Base-by-base conservation (phyloP, 2,888 invertebrate species). In the Tridacna gigas region DNA sequence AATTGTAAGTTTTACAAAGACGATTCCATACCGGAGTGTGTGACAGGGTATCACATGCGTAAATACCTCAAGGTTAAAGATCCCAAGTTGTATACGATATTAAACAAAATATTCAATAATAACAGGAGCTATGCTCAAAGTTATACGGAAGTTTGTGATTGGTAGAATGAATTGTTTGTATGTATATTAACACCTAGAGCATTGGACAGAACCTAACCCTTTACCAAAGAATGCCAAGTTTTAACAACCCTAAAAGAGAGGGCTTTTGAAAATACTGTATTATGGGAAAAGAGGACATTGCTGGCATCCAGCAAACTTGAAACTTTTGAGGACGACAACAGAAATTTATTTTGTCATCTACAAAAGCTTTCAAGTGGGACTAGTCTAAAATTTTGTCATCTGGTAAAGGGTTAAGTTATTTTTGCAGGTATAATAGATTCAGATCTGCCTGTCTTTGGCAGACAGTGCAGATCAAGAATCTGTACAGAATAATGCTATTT, bases 61-160 rank as follows among this genome's bases (percentile, higher is more conserved):
- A 45, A 61, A 3, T 79, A 76, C 56, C 26, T 82, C 25, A 75
- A 76, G 45, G n/a, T 67, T 28, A 56, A 75, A 18, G 86, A 86
- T 61, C 77, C 56, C 7, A 48, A 65, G 28, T 65, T 86, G 26
- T 86, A 82, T 76, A 74, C 45, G 7, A 74, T 86, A 28, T 56
- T 86, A 7, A 83, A 83, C 56, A 51, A 74, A 47, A 71, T 83
- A 20, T 85, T 74, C 56, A 87, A 82, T 45, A 79, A 83, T 48
- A 79, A 83, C 22, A 77, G 85, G 71, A 74, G 65, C 15, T 83
- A 87, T 67, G 48, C 79, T 28, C 65, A 85, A 7, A 73, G 71
- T 22, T 80, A 79, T 9, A 85, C 85, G 0, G 76, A 74, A 15
- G 74, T 83, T 3, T 85, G 84, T 80, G 67, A 63, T 26, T 83